These are phyloP conservation scores for Diglossa brunneiventris DNA, from an alignment of 2,113 vertebrate genomes.

Conservation along the genomic window DNA sequence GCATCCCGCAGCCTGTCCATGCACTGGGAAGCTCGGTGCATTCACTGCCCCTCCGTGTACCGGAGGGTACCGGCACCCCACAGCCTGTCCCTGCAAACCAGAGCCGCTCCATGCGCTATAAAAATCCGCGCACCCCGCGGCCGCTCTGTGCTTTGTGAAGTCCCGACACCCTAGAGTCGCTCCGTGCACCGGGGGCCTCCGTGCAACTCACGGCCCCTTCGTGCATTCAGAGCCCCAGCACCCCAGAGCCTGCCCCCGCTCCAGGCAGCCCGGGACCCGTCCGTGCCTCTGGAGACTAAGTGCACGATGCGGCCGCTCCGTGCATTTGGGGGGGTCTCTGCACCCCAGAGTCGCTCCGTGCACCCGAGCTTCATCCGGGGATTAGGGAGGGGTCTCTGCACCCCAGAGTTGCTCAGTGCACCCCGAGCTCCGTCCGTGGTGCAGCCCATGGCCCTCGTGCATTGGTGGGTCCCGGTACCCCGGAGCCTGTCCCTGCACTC, in stretches of 20 bases:
- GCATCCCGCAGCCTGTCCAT: neutral
- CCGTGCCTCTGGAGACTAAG: neutral
- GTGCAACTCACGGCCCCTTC: neutral
- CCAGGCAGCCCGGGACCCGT: neutral
- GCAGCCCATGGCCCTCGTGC: too few relatives aligned
- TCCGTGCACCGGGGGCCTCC: neutral
- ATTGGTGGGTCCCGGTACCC: fast-evolving
- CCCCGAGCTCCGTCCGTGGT: neutral
- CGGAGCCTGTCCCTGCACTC: neutral
- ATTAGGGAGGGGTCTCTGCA: too few relatives aligned
- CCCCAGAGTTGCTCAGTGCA: neutral
- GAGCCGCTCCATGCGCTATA: neutral
- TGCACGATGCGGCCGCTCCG: neutral
- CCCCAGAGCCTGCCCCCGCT: neutral
- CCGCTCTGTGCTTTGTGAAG: neutral
- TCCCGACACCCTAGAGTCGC: neutral
- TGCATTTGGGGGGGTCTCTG: too few relatives aligned
- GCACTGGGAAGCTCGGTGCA: neutral
- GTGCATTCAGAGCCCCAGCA: neutral
- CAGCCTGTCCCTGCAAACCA: neutral
- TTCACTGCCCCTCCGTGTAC: neutral
- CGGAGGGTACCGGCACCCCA: neutral
- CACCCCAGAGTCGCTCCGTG: too few relatives aligned
- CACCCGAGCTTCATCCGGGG: neutral
- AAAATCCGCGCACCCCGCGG: neutral